These are phyloP conservation scores for Lepidurus couesii DNA, from an alignment of 1,140 invertebrate species.

Conservation along the genomic window DNA sequence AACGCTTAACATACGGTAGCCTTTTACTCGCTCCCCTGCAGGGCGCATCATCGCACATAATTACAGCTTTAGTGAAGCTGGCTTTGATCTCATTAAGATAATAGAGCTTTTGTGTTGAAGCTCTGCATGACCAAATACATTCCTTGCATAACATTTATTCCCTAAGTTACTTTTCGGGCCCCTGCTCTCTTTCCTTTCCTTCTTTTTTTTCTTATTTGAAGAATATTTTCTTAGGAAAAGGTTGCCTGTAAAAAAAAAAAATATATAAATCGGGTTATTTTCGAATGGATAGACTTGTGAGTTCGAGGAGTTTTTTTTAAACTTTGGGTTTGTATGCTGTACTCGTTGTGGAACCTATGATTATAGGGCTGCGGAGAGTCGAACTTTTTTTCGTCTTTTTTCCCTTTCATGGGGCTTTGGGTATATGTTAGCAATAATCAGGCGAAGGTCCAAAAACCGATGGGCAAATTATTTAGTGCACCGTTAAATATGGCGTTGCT, in stretches of 20 bases:
- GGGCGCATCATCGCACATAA: conserved; percentile 17
- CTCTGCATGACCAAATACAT: conserved; percentile 13
- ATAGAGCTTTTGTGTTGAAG: conserved; percentile 1
- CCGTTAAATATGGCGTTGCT: conserved; percentile 21
- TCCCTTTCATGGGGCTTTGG: neutral
- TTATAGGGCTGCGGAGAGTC: neutral
- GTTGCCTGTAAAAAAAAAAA: neutral
- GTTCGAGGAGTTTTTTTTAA: neutral
- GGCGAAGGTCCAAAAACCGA: conserved; percentile 17
- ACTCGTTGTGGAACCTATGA: neutral
- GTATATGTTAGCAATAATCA: conserved; percentile 15
- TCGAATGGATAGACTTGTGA: neutral
- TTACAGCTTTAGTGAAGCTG: conserved; percentile 19
- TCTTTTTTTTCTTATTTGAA: neutral
- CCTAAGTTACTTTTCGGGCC: neutral
- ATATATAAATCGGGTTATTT: neutral
- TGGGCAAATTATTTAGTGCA: conserved; percentile 22
- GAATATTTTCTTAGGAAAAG: neutral
- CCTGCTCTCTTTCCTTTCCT: conserved; percentile 14
- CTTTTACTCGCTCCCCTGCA: conserved; percentile 3
- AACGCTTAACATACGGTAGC: conserved; percentile 21
- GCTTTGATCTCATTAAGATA: conserved; percentile 22
- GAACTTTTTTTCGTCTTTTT: neutral
- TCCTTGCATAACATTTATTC: conserved; percentile 15
- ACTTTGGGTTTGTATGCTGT: neutral